A percentile compares a stretch with the other conserved stretches of the same genome.
Evolutionary conservation across 2,113 vertebrate genomes (phyloP).

Genomic region (Engraulis encrasicolus): DNA sequence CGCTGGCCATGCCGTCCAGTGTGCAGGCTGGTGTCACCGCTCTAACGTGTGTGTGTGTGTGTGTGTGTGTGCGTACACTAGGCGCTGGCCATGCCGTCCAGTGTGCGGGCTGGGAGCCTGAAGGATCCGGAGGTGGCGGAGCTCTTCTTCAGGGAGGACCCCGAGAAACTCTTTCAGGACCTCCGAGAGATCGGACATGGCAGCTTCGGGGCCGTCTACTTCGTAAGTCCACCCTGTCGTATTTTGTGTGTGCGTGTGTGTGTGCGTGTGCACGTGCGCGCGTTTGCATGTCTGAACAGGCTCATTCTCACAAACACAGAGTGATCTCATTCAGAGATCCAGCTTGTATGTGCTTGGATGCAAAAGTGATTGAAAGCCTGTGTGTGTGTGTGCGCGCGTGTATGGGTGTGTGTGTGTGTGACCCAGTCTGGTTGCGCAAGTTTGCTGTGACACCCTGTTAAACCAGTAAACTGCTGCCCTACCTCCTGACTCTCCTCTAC

Average conservation of each 20-base stretch:
- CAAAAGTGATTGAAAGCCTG: too few relatives aligned
- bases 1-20: too few relatives aligned
- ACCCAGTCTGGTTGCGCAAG: too few relatives aligned
- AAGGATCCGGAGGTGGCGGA: conserved; percentile 94
- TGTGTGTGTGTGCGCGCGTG: neutral
- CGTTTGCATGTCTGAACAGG: too few relatives aligned
- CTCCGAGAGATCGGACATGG: conserved; percentile 92
- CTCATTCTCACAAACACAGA: too few relatives aligned
- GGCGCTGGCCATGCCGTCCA: conserved; percentile 89
- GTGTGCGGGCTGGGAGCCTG: conserved; percentile 88
- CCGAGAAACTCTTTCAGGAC: conserved; percentile 91
- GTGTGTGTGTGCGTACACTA: conserved; percentile 49
- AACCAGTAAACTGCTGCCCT: too few relatives aligned
- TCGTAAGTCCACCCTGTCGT: conserved; percentile 76
- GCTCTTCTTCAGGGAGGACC: conserved; percentile 91
- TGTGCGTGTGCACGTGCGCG: neutral
- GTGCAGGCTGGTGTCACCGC: too few relatives aligned
- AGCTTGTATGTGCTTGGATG: too few relatives aligned
- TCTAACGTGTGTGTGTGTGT: neutral
- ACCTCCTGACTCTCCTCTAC: too few relatives aligned
- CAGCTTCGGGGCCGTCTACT: conserved; percentile 93
- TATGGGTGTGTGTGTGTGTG: neutral
- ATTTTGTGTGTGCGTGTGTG: neutral
- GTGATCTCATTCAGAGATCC: too few relatives aligned
- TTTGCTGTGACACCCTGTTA: too few relatives aligned